Evolutionary conservation across 2,888 invertebrate species (phyloP), one percentile per base, ranked within the genome.

Genomic region (Lithophane ornitopus): DNA sequence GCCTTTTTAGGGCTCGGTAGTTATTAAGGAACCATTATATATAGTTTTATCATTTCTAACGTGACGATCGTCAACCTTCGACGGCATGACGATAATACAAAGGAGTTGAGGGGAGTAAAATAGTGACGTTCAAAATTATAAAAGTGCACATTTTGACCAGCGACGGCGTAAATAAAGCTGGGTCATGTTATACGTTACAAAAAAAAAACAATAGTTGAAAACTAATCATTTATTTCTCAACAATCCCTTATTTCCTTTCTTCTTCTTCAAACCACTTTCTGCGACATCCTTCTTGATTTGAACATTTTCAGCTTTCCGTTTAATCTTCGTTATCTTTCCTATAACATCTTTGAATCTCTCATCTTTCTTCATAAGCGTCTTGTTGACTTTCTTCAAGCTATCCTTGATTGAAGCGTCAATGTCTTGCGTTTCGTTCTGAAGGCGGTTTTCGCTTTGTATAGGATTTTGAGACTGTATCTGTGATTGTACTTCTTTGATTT

Each of bases 321-420:
- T 96, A 26, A 97, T 96, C 75, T 94, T 96, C 0, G 88, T 92
- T 2, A 97, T 92, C 84, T 96, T 96, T 3, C 95, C 96, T 0
- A 96, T 96, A 4, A 96, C 95, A 79, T 95, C 92, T 82, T 96
- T 96, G 59, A 97, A 97, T 46, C 97, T 89, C 2, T 94, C 94
- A 61, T 97, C 97, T 85, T 94, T 96, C 81, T 96, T 97, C 96
- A 96, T 96, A 0, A 97, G 82, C 6, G 86, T 92, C 76, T 93
- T 96, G 71, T 96, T 96, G 0, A 96, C 93, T 89, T 93, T 94
- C 86, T 93, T 96, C 71, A 96, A 77, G 1, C 91, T 89, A 0
- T 92, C 90, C 82, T 94, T 96, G 68, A 96, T 95, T 1, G 90
- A 89, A 0, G 90, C 87, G 59, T 96, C 96, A 1, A 96, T 93